These are phyloP conservation scores for Climacteris rufus DNA, from an alignment of 2,113 vertebrate species.

Conservation along the genomic window DNA sequence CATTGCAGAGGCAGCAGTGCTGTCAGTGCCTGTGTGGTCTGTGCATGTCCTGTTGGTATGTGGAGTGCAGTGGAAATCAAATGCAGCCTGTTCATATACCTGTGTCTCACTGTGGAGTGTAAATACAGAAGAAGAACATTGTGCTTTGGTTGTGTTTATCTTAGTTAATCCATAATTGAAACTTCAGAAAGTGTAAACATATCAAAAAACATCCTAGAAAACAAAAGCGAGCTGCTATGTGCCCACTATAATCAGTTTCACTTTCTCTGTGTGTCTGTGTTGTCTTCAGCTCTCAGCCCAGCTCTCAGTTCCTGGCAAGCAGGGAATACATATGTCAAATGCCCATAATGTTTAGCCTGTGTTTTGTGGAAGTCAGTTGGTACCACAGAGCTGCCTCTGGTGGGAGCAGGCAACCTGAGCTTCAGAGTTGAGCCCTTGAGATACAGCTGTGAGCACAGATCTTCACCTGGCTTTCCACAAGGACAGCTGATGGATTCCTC, in stretches of 20 bases:
- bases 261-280: background rate
- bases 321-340: background rate
- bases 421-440: background rate
- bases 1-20: background rate
- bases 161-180: background rate
- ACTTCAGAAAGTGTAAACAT: background rate
- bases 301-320: background rate
- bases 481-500: background rate
- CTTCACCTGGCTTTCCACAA: background rate
- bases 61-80: background rate
- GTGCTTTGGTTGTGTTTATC: background rate
- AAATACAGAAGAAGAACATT: background rate
- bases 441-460: background rate
- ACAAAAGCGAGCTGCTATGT: accelerated
- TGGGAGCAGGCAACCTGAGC: background rate
- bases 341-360: background rate
- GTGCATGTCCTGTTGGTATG: background rate
- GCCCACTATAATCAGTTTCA: background rate
- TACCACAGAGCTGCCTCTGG: background rate
- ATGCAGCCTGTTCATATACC: background rate
- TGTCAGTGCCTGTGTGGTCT: background rate
- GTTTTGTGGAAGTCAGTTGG: background rate
- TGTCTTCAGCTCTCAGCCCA: background rate
- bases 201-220: background rate
- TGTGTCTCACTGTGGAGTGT: background rate